Evolutionary conservation across 2,888 invertebrate genomes (phyloP).

Genomic region (Cataglyphis albicans): DNA sequence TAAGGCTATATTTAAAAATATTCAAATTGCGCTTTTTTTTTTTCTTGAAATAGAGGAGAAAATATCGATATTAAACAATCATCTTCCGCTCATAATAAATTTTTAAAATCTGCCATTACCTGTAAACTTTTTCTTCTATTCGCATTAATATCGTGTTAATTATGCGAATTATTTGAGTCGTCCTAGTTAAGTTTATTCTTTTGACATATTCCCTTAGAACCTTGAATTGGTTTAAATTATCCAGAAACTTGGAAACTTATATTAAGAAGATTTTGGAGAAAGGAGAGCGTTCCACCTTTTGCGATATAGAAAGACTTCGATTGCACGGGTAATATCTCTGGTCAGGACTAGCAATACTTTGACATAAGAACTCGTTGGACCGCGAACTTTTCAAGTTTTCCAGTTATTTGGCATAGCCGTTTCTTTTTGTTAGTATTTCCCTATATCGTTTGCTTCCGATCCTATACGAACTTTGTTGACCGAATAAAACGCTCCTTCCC

Average conservation of each 20-base stretch:
- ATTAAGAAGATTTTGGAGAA: constrained; percentile 10
- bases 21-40: not conserved
- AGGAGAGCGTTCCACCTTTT: not conserved
- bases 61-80: not conserved
- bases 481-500: constrained; percentile 1
- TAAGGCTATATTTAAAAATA: not conserved
- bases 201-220: not conserved
- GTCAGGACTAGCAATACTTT: constrained; percentile 22
- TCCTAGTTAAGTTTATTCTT: not conserved
- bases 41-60: not conserved
- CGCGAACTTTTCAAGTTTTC: constrained; percentile 37
- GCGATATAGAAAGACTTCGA: not conserved
- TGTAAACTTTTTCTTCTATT: not conserved
- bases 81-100: too few species aligned
- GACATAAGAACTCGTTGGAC: not conserved
- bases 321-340: constrained; percentile 8
- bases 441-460: constrained; percentile 6
- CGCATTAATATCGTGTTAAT: not conserved
- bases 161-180: not conserved
- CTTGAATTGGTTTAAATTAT: not conserved
- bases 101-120: not conserved
- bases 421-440: constrained; percentile 34
- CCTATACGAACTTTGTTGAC: constrained; percentile 12
- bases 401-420: constrained; percentile 35
- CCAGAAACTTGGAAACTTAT: not conserved